Conservation (phyloP, 2,797 vertebrate genomes). For the Oreochromis mossambicus region DNA sequence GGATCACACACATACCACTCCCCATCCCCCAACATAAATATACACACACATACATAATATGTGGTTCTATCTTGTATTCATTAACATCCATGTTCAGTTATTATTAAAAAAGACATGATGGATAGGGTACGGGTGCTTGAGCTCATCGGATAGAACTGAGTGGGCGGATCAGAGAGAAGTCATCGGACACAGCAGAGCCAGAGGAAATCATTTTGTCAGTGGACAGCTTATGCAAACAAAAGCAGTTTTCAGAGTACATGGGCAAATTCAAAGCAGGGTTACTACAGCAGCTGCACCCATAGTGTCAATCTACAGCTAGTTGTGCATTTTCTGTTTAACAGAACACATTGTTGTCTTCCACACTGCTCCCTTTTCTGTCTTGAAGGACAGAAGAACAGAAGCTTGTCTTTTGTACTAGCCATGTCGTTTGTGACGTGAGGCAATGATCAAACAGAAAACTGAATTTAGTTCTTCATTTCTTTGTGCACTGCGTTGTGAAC, state of each 20-base stretch:
- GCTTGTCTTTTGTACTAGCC: constrained; percentile 27
- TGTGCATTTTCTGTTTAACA: constrained; percentile 19
- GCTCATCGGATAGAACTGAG: not conserved
- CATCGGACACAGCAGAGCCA: not conserved
- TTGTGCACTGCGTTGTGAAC: not conserved
- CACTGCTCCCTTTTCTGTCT: constrained; percentile 5
- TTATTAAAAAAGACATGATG: not conserved
- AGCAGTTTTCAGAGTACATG: not conserved
- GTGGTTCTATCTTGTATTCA: not conserved
- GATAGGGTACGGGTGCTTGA: not conserved
- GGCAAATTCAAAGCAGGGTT: not conserved
- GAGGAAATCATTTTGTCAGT: not conserved
- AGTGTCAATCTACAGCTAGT: not conserved
- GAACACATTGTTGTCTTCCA: constrained; percentile 27
- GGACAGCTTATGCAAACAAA: not conserved
- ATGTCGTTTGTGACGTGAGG: constrained; percentile 20
- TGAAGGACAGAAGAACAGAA: constrained; percentile 41
- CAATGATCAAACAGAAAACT: constrained; percentile 32
- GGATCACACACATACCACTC: not conserved
- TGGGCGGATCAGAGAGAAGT: not conserved
- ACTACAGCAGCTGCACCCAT: not conserved
- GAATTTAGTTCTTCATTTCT: constrained; percentile 36
- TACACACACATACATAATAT: not conserved
- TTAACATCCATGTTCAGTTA: not conserved
- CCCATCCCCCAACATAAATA: not conserved